These are phyloP conservation scores for Planococcus citri DNA, from an alignment of 1,140 invertebrate genomes.

Conservation along the genomic window DNA sequence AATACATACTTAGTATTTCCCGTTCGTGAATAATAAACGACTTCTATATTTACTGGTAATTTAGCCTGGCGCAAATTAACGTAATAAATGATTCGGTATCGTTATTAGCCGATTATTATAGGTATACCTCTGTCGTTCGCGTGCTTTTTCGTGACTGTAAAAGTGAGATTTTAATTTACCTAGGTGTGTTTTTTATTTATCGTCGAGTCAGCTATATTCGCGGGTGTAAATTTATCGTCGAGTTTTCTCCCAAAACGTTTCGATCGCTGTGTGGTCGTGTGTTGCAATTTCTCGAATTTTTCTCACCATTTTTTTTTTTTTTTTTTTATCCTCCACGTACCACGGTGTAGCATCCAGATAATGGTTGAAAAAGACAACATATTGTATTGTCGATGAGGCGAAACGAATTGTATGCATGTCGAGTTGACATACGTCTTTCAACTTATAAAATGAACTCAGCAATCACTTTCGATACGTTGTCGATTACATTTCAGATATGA, in stretches of 20 bases:
- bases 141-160: too few relatives aligned
- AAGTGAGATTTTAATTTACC: too few relatives aligned
- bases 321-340: too few relatives aligned
- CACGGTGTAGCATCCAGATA: too few relatives aligned
- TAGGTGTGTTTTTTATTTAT: too few relatives aligned
- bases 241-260: too few relatives aligned
- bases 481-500: not conserved
- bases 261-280: too few relatives aligned
- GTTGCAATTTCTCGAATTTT: too few relatives aligned
- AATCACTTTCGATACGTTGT: slow-evolving; percentile 7
- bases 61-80: not conserved
- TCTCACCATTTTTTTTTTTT: too few relatives aligned
- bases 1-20: not conserved
- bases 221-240: too few relatives aligned
- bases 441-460: not conserved
- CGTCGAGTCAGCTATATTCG: too few relatives aligned
- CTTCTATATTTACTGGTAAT: not conserved
- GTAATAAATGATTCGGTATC: not conserved
- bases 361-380: too few relatives aligned
- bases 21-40: not conserved
- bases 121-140: not conserved
- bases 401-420: not conserved
- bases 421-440: not conserved
- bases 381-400: not conserved
- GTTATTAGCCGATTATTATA: not conserved